These are phyloP conservation scores for Solea senegalensis DNA, from an alignment of 2,113 vertebrate genomes.

Conservation along the genomic window DNA sequence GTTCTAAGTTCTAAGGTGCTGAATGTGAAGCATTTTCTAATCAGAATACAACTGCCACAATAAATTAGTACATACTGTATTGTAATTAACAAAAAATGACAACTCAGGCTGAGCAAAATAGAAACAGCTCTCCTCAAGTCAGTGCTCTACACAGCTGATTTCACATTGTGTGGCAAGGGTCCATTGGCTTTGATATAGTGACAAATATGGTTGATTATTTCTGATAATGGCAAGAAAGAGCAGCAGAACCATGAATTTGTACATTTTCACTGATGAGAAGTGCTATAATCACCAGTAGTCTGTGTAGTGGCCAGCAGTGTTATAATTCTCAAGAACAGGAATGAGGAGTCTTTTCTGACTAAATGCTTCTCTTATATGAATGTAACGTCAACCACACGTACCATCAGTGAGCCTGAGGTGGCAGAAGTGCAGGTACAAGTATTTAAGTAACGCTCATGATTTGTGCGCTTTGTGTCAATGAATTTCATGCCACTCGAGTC, in stretches of 20 bases:
- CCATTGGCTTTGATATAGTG: neutral
- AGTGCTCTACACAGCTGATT: neutral
- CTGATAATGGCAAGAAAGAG: neutral
- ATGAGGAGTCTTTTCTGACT: too few relatives aligned
- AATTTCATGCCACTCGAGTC: too few relatives aligned
- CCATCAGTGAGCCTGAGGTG: too few relatives aligned
- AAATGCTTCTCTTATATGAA: too few relatives aligned
- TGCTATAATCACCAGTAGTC: neutral
- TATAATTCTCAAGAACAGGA: too few relatives aligned
- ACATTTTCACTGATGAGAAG: slow-evolving; percentile 2
- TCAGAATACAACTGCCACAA: neutral
- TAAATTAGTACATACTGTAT: neutral
- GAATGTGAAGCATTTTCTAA: slow-evolving; percentile 24
- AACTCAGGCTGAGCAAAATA: neutral
- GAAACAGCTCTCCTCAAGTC: neutral
- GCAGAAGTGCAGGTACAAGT: too few relatives aligned
- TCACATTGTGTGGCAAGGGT: neutral
- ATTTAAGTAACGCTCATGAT: too few relatives aligned
- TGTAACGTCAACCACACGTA: too few relatives aligned
- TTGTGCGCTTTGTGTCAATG: too few relatives aligned
- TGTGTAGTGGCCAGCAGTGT: neutral
- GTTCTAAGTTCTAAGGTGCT: slow-evolving; percentile 40
- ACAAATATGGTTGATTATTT: neutral
- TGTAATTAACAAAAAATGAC: neutral
- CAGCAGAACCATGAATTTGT: slow-evolving; percentile 5